A percentile compares a stretch with the other conserved stretches of the same genome.
phyloP scores from a whole-genome alignment of 2,113 vertebrate species.

The Chunga burmeisteri region DNA sequence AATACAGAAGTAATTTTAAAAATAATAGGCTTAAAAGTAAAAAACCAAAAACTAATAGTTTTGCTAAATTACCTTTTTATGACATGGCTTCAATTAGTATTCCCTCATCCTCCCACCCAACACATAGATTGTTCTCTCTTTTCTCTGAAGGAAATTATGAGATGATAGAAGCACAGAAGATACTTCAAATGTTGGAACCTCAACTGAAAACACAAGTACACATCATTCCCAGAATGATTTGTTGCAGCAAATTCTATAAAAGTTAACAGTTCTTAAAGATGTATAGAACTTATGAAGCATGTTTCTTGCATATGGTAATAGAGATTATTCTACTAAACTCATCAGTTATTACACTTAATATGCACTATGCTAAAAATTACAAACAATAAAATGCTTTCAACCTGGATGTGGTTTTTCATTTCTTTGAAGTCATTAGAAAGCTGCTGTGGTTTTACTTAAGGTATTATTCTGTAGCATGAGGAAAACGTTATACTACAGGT shows the following conservation, averaged over 20 bases:
- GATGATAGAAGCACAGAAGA: conserved; percentile 48
- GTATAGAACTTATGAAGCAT: conserved; percentile 16
- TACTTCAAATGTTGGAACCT: conserved; percentile 6
- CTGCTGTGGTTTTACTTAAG: conserved; percentile 53
- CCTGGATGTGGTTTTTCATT: not conserved
- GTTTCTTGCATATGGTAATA: conserved; percentile 29
- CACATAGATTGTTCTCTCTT: conserved; percentile 20
- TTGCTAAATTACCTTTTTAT: conserved; percentile 75
- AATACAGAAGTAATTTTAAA: conserved; percentile 75
- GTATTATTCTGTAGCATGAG: conserved; percentile 32
- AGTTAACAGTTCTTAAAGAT: conserved; percentile 47
- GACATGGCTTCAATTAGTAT: conserved; percentile 65
- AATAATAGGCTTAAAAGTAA: conserved; percentile 74
- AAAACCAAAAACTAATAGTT: conserved; percentile 54
- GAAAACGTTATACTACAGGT: conserved; percentile 64
- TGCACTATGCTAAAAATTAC: conserved; percentile 36
- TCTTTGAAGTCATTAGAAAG: conserved; percentile 64
- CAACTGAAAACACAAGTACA: conserved; percentile 30
- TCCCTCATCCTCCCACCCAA: conserved; percentile 59
- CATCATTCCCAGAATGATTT: not conserved
- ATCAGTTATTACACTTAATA: conserved; percentile 68
- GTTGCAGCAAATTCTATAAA: conserved; percentile 48
- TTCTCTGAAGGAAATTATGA: conserved; percentile 56
- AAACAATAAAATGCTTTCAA: conserved; percentile 69
- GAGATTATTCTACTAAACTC: conserved; percentile 46